Evolutionary conservation across 2,888 invertebrate genomes (phyloP).

Genomic region (Ptychoptera albimana): DNA sequence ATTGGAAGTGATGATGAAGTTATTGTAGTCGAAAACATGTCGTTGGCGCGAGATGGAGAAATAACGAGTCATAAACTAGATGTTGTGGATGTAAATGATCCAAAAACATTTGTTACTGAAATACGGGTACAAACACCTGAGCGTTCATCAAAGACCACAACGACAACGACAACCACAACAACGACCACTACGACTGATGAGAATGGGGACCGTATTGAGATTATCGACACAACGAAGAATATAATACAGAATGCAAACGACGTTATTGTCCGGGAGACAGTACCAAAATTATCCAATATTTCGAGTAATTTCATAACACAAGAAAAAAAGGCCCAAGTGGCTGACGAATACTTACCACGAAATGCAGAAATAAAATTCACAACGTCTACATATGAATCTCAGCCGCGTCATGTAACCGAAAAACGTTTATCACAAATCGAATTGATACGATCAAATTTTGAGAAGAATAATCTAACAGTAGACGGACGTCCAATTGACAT

Average conservation of each 20-base stretch:
- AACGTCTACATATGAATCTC: conserved; percentile 45
- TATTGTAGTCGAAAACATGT: conserved; percentile 6
- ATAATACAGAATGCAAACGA: conserved; percentile 22
- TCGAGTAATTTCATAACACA: conserved; percentile 3
- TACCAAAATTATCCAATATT: conserved; percentile 5
- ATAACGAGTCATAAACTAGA: background rate
- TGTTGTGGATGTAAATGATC: background rate
- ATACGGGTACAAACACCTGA: conserved; percentile 4
- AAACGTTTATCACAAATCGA: conserved; percentile 41
- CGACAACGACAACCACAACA: conserved; percentile 3
- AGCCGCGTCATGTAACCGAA: conserved; percentile 21
- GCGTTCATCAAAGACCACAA: conserved; percentile 11
- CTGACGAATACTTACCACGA: conserved; percentile 27
- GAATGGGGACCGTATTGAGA: conserved; percentile 5
- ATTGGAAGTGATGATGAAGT: conserved; percentile 2
- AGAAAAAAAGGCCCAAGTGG: conserved; percentile 4
- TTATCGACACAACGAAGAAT: conserved; percentile 11
- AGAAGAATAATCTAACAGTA: conserved; percentile 21
- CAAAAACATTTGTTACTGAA: conserved; percentile 10
- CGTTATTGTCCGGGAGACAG: conserved; percentile 21
- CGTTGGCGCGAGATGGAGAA: conserved; percentile 2
- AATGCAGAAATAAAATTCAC: conserved; percentile 44
- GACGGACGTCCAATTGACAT: conserved; percentile 12
- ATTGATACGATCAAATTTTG: conserved; percentile 32
- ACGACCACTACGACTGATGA: background rate